These are phyloP conservation scores for Caenorhabditis doughertyi DNA, from an alignment of 2,888 invertebrate genomes.

Conservation along the genomic window DNA sequence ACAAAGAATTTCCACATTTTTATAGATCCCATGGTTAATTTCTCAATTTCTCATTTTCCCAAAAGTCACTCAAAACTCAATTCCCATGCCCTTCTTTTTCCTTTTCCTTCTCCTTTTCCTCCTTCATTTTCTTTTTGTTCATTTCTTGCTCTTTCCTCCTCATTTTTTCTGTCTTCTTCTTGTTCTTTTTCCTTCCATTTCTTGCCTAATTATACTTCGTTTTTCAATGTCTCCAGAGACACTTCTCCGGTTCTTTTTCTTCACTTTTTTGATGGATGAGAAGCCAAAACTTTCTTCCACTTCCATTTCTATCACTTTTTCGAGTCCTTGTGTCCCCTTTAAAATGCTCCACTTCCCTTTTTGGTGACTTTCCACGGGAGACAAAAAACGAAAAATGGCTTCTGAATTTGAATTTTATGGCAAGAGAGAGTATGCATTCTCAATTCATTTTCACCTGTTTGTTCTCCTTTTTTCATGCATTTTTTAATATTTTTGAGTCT, in stretches of 20 bases:
- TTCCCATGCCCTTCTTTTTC: slow-evolving; percentile 20
- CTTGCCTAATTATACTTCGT: slow-evolving; percentile 38
- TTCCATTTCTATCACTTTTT: neutral
- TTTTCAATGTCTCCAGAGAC: slow-evolving; percentile 30
- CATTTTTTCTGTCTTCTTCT: slow-evolving; percentile 20
- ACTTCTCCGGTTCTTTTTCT: neutral
- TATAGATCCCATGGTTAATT: neutral
- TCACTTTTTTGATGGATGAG: slow-evolving; percentile 52
- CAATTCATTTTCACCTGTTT: slow-evolving; percentile 17
- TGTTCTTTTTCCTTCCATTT: slow-evolving; percentile 1
- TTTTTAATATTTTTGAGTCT: slow-evolving; percentile 16
- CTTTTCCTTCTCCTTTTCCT: slow-evolving; percentile 19
- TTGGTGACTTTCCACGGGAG: neutral
- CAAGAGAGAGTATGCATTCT: slow-evolving; percentile 21
- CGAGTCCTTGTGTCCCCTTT: slow-evolving; percentile 20
- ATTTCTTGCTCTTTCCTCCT: slow-evolving; percentile 10
- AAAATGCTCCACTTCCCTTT: slow-evolving; percentile 21
- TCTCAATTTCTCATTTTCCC: slow-evolving; percentile 1
- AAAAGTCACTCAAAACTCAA: neutral
- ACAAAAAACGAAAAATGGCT: slow-evolving; percentile 8
- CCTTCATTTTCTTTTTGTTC: slow-evolving; percentile 5
- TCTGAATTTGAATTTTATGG: slow-evolving; percentile 3
- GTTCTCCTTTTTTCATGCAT: slow-evolving; percentile 34
- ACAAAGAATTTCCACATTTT: neutral
- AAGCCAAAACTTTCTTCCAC: slow-evolving; percentile 17